Evolutionary conservation across 2,888 invertebrate species (phyloP), one percentile per base, ranked within the genome.

Genomic region (Sialis lutaria): DNA sequence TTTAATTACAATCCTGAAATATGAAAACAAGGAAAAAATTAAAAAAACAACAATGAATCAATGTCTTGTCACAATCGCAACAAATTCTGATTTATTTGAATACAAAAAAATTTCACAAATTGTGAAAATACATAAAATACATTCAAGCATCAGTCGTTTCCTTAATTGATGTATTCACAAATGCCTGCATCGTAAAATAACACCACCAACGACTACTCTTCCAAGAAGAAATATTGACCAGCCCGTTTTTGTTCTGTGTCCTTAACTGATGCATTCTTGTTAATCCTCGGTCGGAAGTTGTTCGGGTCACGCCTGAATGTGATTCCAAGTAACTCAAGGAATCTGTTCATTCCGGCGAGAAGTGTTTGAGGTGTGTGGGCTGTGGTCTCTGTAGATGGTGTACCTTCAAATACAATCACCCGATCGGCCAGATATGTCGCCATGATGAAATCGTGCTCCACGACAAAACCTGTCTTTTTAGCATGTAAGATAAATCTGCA

Each of bases 381-480:
- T 0, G 75, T 77, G 2, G 97, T 91, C 50, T 80, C 66, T 1
- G 93, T 76, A 0, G 96, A 95, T 0, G 98, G 97, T 40, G 70
- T 69, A 43, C 98, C 98, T 61, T 97, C 97, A 64, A 98, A 96
- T 44, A 99, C 97, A 54, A 98, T 95, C 4, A 98, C 98, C 40
- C 97, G 79, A 65, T 99, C 98, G 1, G 97, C 93, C 52, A 95
- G 74, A 66, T 99, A 99, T 0, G 98, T 99, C 10, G 97, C 97
- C 98, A 98, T 99, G 54, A 99, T 99, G 66, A 99, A 98, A 72
- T 98, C 97, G 81, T 98, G 98, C 79, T 98, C 98, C 1, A 98
- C 98, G 10, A 98, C 87, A 64, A 98, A 99, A 8, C 97, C 98
- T 6, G 98, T 98, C 65, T 97, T 93, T 72, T 99, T 99, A 0